phyloP scores from a whole-genome alignment of 2,888 invertebrate species.

The Lumbricus terrestris region DNA sequence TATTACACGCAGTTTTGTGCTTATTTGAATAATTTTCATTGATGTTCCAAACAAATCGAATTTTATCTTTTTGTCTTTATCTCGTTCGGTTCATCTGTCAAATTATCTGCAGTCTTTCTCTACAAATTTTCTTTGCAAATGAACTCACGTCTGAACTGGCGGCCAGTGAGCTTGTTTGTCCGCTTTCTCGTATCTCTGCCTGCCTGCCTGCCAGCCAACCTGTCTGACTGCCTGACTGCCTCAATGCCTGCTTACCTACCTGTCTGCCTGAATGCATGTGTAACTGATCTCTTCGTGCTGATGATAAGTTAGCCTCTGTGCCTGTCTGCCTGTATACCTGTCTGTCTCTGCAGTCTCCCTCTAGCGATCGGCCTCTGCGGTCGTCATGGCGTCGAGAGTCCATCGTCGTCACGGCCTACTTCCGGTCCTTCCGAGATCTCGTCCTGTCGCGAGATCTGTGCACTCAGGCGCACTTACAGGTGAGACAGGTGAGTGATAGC shows the following conservation, averaged over 20 bases:
- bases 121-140: neutral
- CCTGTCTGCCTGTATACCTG: neutral
- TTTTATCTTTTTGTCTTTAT: no score
- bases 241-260: neutral
- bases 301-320: no score
- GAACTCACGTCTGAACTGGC: neutral
- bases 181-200: neutral
- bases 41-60: no score
- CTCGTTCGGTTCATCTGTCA: no score
- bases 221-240: neutral
- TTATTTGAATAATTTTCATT: no score
- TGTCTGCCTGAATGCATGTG: neutral
- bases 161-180: neutral
- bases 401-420: neutral
- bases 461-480: neutral
- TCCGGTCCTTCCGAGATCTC: neutral
- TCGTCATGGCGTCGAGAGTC: neutral
- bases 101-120: no score
- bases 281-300: neutral
- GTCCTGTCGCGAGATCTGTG: neutral
- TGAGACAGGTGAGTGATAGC: conserved; percentile 3
- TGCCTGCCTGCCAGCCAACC: neutral
- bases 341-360: neutral
- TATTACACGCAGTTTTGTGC: no score
- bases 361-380: neutral